Conservation (phyloP, 2,113 vertebrate genomes). For the Pelecanus crispus region DNA sequence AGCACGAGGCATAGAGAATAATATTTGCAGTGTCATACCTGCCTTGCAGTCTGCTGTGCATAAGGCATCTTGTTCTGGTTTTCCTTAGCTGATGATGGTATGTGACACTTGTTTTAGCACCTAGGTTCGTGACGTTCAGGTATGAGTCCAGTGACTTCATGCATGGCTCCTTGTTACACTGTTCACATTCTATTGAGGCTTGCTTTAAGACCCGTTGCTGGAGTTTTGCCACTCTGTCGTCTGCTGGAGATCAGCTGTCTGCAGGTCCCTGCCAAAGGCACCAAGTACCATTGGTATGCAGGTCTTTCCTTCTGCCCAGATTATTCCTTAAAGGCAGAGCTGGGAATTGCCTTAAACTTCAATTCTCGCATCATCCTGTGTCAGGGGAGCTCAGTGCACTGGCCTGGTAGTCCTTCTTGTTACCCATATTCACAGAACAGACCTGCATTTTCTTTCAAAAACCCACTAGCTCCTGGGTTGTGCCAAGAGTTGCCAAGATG, state of each 20-base stretch:
- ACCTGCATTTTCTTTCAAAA: background rate
- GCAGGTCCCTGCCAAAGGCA: background rate
- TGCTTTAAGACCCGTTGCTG: background rate
- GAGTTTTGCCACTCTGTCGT: background rate
- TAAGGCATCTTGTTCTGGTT: background rate
- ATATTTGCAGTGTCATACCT: background rate
- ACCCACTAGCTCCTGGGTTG: background rate
- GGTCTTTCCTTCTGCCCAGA: background rate
- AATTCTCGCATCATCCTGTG: background rate
- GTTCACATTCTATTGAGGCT: background rate
- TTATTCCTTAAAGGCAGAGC: background rate
- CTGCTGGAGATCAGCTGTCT: background rate
- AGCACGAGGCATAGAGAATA: background rate
- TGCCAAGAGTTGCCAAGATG: background rate
- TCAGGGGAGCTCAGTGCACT: background rate
- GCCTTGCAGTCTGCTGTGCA: background rate
- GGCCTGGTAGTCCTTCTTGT: background rate
- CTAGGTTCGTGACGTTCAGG: background rate
- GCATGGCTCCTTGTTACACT: background rate
- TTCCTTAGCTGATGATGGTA: background rate
- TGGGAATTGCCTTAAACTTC: background rate
- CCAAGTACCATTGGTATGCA: rapidly evolving
- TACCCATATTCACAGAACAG: background rate
- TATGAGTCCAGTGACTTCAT: background rate
- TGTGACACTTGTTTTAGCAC: background rate